These are phyloP conservation scores for Labeo calbasu DNA, from an alignment of 2,797 vertebrate genomes.

Conservation along the genomic window DNA sequence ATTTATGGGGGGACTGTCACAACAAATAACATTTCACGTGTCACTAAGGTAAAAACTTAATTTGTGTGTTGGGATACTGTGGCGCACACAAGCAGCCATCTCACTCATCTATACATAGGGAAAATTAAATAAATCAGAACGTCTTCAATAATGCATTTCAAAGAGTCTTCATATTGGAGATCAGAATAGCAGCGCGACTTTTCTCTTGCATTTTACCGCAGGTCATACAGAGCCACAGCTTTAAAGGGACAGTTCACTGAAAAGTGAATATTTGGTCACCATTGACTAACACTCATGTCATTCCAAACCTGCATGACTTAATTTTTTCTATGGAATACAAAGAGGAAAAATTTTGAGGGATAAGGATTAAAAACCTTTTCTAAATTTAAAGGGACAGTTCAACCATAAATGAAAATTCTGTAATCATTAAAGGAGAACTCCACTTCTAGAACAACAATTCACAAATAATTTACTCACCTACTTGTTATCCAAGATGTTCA, in stretches of 20 bases:
- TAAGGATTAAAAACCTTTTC: neutral
- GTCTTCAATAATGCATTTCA: constrained; percentile 10
- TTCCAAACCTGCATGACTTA: neutral
- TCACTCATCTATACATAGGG: neutral
- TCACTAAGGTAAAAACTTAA: constrained; percentile 23
- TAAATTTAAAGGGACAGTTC: neutral
- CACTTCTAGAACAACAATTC: no score
- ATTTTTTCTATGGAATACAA: neutral
- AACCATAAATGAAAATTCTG: neutral
- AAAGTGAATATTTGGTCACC: neutral
- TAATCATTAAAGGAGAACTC: neutral
- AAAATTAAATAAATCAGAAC: constrained; percentile 1
- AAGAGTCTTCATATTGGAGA: neutral
- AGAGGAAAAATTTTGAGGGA: neutral
- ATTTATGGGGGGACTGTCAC: constrained; percentile 27
- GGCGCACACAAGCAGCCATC: neutral
- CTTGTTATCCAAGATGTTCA: no score
- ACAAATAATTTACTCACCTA: no score
- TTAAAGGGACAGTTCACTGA: neutral
- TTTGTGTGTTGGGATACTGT: neutral
- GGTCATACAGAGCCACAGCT: neutral
- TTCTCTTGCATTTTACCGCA: constrained; percentile 12
- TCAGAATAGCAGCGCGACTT: neutral
- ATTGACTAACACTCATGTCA: neutral
- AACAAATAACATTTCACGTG: constrained; percentile 33